Percentiles rank a stretch among this genome's conserved stretches.
Conservation (phyloP, 2,113 vertebrate species). For the Fukomys damarensis region DNA sequence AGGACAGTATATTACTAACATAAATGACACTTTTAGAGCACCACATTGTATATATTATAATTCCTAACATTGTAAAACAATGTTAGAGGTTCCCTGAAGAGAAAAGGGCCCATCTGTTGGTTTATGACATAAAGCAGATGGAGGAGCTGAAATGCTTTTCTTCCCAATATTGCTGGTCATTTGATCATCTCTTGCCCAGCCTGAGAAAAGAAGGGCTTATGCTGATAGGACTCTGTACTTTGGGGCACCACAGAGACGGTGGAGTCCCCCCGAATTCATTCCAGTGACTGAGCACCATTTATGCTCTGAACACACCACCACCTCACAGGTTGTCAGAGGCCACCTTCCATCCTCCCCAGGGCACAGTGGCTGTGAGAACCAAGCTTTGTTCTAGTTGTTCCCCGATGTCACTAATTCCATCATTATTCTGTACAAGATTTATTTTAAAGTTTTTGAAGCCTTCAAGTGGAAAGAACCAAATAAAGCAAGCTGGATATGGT, state of each 20-base stretch:
- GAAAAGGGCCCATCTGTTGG: constrained; percentile 58
- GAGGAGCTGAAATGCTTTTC: background rate
- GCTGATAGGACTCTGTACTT: background rate
- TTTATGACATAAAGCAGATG: constrained; percentile 65
- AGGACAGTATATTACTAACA: constrained; percentile 70
- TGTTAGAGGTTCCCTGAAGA: constrained; percentile 62
- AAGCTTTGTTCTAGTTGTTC: background rate
- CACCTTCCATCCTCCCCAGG: background rate
- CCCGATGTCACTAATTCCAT: background rate
- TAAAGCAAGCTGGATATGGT: background rate
- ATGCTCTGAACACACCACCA: background rate
- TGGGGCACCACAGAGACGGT: background rate
- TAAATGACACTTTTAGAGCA: constrained; percentile 71
- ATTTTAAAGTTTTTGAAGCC: background rate
- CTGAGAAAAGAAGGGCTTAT: background rate
- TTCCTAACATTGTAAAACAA: constrained; percentile 73
- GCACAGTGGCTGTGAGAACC: background rate
- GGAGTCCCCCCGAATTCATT: background rate
- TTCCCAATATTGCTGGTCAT: background rate
- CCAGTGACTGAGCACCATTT: background rate
- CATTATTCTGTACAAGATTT: background rate
- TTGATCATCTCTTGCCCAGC: background rate
- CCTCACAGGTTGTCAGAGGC: background rate
- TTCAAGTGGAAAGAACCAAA: constrained; percentile 49
- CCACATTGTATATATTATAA: constrained; percentile 71